Percentiles rank a stretch among this genome's conserved stretches.
Conservation (phyloP, 2,888 invertebrate genomes). For the Phengaris alcon region DNA sequence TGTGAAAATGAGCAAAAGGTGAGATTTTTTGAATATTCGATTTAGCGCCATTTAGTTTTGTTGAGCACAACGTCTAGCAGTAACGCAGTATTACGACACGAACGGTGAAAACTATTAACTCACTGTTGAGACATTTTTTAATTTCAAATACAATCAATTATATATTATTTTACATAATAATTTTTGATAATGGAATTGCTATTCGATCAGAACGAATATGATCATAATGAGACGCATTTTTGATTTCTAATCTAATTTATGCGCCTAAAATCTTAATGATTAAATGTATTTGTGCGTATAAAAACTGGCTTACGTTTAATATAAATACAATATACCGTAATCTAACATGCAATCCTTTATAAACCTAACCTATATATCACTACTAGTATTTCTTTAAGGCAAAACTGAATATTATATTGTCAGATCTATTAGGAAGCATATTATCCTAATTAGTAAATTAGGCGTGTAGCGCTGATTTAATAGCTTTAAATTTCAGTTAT, state of each 20-base stretch:
- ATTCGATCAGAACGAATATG: neutral
- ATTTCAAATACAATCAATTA: too few relatives aligned
- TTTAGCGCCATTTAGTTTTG: constrained; percentile 7
- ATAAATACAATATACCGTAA: constrained; percentile 43
- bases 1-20: neutral
- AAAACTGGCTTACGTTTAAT: constrained; percentile 33
- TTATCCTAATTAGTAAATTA: constrained; percentile 70
- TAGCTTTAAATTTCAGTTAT: neutral
- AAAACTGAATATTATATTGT: constrained; percentile 75
- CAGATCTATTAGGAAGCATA: constrained; percentile 78
- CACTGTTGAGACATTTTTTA: too few relatives aligned
- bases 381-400: constrained; percentile 74
- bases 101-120: too few relatives aligned
- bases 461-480: neutral
- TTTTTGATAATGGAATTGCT: neutral
- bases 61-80: neutral
- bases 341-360: constrained; percentile 64
- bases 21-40: neutral
- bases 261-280: constrained; percentile 24
- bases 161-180: too few relatives aligned
- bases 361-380: constrained; percentile 65
- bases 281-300: constrained; percentile 40
- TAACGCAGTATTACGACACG: neutral
- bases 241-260: constrained; percentile 28
- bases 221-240: neutral